Conservation (phyloP, 2,797 vertebrate genomes). For the Potorous gilbertii region DNA sequence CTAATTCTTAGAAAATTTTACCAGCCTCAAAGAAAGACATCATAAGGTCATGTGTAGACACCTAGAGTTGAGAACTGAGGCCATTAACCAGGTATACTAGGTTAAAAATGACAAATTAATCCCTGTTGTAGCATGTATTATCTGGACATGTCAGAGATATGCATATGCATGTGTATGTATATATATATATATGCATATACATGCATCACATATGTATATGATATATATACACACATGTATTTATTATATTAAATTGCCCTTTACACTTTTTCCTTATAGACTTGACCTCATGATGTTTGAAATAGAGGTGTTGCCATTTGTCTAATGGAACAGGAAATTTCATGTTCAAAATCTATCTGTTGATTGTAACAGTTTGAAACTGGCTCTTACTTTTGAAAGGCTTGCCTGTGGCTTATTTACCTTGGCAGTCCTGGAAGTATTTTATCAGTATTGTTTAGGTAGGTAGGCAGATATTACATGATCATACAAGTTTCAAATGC, state of each 20-base stretch:
- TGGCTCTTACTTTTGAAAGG: constrained; percentile 73
- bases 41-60: background rate
- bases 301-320: constrained; percentile 78
- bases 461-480: constrained; percentile 60
- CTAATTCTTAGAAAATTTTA: background rate
- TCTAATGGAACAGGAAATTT: constrained; percentile 80
- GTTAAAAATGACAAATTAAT: background rate
- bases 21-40: background rate
- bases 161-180: too few relatives aligned
- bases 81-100: background rate
- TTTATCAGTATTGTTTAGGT: constrained; percentile 62
- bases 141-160: background rate
- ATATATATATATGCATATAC: too few relatives aligned
- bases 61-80: background rate
- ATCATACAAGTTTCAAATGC: constrained; percentile 37
- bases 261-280: constrained; percentile 11
- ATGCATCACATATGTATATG: too few relatives aligned
- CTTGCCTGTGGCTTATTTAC: constrained; percentile 66
- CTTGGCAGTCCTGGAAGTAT: constrained; percentile 60
- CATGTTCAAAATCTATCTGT: constrained; percentile 71
- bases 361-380: constrained; percentile 77
- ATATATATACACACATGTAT: background rate
- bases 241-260: background rate
- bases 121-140: background rate
- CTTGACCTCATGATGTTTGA: constrained; percentile 64